phyloP scores from a whole-genome alignment of 2,113 vertebrate species.

The Antidorcas marsupialis region DNA sequence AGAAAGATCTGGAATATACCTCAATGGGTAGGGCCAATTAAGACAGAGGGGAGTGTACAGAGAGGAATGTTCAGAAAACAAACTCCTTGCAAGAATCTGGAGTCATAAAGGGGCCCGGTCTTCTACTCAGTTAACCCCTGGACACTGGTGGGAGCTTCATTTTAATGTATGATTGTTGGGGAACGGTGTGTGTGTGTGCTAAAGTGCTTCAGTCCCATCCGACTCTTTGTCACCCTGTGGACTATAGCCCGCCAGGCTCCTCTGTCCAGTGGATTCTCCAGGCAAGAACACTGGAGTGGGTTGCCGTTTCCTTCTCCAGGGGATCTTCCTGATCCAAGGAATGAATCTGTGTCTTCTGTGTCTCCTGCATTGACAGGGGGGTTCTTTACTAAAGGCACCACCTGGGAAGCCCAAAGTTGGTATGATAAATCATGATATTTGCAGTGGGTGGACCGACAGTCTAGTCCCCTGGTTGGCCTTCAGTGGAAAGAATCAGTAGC shows the following conservation, averaged over 20 bases:
- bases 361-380: background rate
- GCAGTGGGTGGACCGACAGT: background rate
- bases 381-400: background rate
- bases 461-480: background rate
- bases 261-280: background rate
- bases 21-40: slow-evolving; percentile 41
- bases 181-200: background rate
- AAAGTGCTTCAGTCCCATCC: background rate
- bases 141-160: background rate
- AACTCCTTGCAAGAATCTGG: slow-evolving; percentile 35
- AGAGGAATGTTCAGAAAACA: slow-evolving; percentile 53
- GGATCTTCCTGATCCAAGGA: background rate
- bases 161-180: background rate
- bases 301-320: background rate
- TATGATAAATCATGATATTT: background rate
- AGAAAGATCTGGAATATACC: slow-evolving; percentile 41
- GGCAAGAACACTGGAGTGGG: background rate
- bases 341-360: background rate
- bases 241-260: background rate
- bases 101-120: background rate
- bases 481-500: background rate
- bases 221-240: background rate
- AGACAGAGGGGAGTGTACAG: background rate
- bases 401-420: background rate
- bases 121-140: background rate